Evolutionary conservation across 1,140 invertebrate genomes (phyloP).

Genomic region (Arctopsyche grandis): DNA sequence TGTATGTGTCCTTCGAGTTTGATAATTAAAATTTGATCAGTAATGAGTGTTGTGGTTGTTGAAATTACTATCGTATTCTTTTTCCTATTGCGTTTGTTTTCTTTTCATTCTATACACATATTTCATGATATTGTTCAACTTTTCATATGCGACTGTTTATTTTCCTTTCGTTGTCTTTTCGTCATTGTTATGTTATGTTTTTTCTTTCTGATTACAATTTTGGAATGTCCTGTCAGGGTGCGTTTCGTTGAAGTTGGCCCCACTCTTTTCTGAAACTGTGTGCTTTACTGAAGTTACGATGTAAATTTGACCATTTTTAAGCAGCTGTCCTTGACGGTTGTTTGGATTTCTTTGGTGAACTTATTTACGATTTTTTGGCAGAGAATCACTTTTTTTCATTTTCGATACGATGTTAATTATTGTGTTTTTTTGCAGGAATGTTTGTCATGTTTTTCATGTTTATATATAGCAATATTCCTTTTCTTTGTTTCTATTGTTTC

Average conservation of each 20-base stretch:
- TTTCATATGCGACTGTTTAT: not conserved
- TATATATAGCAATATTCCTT: slow-evolving; percentile 33
- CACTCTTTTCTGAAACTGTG: slow-evolving; percentile 48
- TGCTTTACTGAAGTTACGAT: slow-evolving; percentile 31
- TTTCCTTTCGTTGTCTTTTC: not conserved
- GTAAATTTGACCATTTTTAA: slow-evolving; percentile 26
- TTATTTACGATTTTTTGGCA: slow-evolving; percentile 13
- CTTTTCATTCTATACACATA: not conserved
- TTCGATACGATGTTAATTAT: slow-evolving; percentile 36
- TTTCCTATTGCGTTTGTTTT: not conserved
- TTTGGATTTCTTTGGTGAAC: slow-evolving; percentile 23
- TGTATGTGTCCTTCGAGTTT: too few species aligned
- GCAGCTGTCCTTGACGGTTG: slow-evolving; percentile 28
- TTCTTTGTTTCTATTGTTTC: slow-evolving; percentile 4
- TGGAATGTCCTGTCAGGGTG: slow-evolving; percentile 48
- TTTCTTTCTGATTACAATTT: slow-evolving; percentile 1
- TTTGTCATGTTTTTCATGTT: slow-evolving; percentile 53
- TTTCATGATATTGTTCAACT: not conserved
- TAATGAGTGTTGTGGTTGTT: slow-evolving; percentile 14
- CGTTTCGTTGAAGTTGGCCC: slow-evolving; percentile 55
- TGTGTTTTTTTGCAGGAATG: slow-evolving; percentile 53
- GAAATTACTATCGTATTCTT: not conserved
- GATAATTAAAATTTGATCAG: not conserved
- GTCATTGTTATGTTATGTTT: slow-evolving; percentile 35
- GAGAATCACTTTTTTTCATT: slow-evolving; percentile 31